phyloP scores from a whole-genome alignment of 2,888 invertebrate genomes.

The Sminthurides aquaticus region DNA sequence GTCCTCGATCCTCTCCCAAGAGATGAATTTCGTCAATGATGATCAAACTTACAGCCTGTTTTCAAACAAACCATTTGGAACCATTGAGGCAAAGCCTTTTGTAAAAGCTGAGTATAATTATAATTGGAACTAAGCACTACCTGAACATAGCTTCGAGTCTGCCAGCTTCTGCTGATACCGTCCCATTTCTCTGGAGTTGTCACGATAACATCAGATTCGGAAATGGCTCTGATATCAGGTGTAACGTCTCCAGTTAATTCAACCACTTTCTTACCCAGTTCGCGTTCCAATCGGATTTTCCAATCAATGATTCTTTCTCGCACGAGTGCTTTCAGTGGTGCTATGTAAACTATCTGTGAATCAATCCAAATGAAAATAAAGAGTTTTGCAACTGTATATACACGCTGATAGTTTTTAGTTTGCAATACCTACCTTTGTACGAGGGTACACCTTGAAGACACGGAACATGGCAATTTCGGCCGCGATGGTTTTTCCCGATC shows the following conservation, averaged over 20 bases:
- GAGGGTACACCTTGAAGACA: constrained; percentile 72
- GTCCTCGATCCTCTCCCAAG: constrained; percentile 81
- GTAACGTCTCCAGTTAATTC: constrained; percentile 92
- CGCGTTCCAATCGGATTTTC: constrained; percentile 68
- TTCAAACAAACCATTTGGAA: too few relatives aligned
- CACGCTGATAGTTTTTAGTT: not conserved
- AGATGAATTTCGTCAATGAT: constrained; percentile 98
- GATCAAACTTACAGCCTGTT: constrained; percentile 73
- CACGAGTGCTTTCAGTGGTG: constrained; percentile 94
- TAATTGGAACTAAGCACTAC: too few relatives aligned
- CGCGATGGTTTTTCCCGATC: constrained; percentile 96
- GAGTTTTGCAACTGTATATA: not conserved
- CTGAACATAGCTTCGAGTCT: constrained; percentile 86
- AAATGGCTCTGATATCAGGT: constrained; percentile 76
- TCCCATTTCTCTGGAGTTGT: constrained; percentile 99
- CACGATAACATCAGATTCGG: constrained; percentile 81
- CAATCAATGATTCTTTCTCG: constrained; percentile 94
- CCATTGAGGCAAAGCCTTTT: too few relatives aligned
- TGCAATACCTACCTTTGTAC: constrained; percentile 73
- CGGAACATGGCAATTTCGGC: constrained; percentile 96
- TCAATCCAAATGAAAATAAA: constrained; percentile 41
- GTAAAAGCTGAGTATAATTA: too few relatives aligned
- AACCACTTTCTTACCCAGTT: constrained; percentile 72
- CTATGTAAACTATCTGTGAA: constrained; percentile 94
- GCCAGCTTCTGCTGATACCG: constrained; percentile 97